Evolutionary conservation across 2,888 invertebrate genomes (phyloP).

Genomic region (Frankliniella fusca): DNA sequence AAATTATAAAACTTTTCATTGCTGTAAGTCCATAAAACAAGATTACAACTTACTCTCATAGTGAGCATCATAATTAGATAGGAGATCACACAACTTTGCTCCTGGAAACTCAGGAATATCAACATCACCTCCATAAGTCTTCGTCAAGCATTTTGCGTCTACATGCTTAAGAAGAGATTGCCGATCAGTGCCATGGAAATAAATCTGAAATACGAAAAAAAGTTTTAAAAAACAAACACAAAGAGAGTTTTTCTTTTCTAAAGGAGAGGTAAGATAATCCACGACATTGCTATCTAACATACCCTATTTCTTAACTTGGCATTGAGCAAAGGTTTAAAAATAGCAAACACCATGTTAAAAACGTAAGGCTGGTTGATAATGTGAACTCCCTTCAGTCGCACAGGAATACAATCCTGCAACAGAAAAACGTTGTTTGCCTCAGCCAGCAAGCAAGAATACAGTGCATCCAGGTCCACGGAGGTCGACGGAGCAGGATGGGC

Average conservation of each 20-base stretch:
- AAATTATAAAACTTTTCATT: constrained; percentile 25
- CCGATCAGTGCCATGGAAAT: constrained; percentile 74
- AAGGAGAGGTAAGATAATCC: constrained; percentile 1
- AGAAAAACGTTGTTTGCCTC: too few relatives aligned
- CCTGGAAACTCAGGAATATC: constrained; percentile 65
- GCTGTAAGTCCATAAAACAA: neutral
- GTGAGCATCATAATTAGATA: constrained; percentile 68
- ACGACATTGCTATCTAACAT: constrained; percentile 26
- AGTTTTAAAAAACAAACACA: constrained; percentile 25
- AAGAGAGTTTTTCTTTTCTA: neutral
- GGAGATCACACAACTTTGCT: constrained; percentile 66
- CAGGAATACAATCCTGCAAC: constrained; percentile 74
- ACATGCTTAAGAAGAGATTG: constrained; percentile 68
- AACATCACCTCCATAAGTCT: constrained; percentile 68
- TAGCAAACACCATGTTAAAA: constrained; percentile 82
- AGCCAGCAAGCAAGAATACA: too few relatives aligned
- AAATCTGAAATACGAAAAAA: constrained; percentile 49
- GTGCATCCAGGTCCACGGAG: too few relatives aligned
- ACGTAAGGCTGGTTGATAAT: constrained; percentile 85
- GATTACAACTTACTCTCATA: constrained; percentile 58
- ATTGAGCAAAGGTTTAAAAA: constrained; percentile 84
- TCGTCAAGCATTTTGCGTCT: constrained; percentile 65
- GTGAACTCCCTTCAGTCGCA: constrained; percentile 81
- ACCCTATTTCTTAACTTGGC: constrained; percentile 76
- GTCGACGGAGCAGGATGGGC: neutral